Percentiles rank a stretch among this genome's conserved stretches.
These are phyloP conservation scores for Euthynnus affinis DNA, from an alignment of 2,797 vertebrate genomes.

Conservation along the genomic window DNA sequence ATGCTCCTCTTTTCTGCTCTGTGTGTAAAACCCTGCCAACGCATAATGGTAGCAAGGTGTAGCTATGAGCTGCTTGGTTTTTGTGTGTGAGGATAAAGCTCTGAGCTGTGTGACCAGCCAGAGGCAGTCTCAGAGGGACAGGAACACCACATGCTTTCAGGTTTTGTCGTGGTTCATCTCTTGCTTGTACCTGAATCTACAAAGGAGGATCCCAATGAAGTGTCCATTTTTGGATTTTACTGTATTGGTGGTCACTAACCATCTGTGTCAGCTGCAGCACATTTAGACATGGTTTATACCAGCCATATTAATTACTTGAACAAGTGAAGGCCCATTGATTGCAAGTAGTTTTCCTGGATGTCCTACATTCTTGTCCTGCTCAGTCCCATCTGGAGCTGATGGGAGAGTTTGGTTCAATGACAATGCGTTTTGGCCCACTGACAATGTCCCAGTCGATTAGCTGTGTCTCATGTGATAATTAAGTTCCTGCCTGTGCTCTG, in stretches of 20 bases:
- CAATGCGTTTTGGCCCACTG: constrained; percentile 59
- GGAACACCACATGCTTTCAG: constrained; percentile 50
- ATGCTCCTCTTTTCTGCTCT: constrained; percentile 30
- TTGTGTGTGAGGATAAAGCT: constrained; percentile 61
- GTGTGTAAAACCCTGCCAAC: constrained; percentile 38
- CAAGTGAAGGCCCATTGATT: constrained; percentile 78
- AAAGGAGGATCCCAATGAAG: constrained; percentile 65
- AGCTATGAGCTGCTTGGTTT: constrained; percentile 46
- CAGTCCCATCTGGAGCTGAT: constrained; percentile 70
- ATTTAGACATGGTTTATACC: constrained; percentile 76
- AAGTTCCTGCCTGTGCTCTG: constrained; percentile 41
- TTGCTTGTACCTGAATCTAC: constrained; percentile 66
- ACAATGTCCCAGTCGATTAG: constrained; percentile 65
- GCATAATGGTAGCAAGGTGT: constrained; percentile 69
- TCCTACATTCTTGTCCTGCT: constrained; percentile 64
- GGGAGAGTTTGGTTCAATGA: constrained; percentile 63
- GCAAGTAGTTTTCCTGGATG: constrained; percentile 66
- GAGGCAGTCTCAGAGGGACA: constrained; percentile 47
- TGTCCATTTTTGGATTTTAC: constrained; percentile 64
- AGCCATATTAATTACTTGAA: constrained; percentile 63
- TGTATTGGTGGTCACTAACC: constrained; percentile 61
- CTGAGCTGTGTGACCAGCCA: constrained; percentile 54
- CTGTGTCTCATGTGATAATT: constrained; percentile 69
- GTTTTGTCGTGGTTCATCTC: constrained; percentile 50
- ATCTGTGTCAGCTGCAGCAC: constrained; percentile 70